A percentile compares a stretch with the other conserved stretches of the same genome.
Evolutionary conservation across 2,113 vertebrate genomes (phyloP).

Genomic region (Malurus cyaneus): DNA sequence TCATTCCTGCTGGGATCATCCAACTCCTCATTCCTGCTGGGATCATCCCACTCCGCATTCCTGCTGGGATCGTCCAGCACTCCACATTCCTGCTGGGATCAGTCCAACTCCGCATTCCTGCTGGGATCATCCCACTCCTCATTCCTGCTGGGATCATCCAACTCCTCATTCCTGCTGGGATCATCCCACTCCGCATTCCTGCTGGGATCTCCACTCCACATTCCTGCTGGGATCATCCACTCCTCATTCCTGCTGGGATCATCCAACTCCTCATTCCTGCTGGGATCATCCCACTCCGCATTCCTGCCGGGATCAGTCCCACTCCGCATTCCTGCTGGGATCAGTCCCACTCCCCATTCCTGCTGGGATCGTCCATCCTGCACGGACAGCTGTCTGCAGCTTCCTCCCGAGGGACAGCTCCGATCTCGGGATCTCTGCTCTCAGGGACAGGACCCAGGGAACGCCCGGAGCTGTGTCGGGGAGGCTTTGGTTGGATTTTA

Average conservation of each 20-base stretch:
- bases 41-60: neutral
- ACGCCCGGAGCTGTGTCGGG: fast-evolving
- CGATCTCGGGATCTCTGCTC: fast-evolving
- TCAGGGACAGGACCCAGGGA: neutral
- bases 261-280: neutral
- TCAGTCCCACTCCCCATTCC: neutral
- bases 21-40: no score
- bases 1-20: no score
- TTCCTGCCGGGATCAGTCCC: no score
- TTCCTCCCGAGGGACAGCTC: neutral
- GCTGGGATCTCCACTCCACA: no score
- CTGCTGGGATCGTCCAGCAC: neutral
- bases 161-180: neutral
- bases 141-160: no score
- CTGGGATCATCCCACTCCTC: no score
- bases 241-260: neutral
- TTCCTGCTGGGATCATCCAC: no score
- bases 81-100: no score
- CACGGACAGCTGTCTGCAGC: fast-evolving
- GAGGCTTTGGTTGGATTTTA: fast-evolving
- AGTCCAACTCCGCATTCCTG: no score
- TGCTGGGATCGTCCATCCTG: neutral
- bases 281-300: no score
- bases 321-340: no score
- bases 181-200: neutral